phyloP scores from a whole-genome alignment of 1,140 invertebrate species.

The Conus ventricosus region DNA sequence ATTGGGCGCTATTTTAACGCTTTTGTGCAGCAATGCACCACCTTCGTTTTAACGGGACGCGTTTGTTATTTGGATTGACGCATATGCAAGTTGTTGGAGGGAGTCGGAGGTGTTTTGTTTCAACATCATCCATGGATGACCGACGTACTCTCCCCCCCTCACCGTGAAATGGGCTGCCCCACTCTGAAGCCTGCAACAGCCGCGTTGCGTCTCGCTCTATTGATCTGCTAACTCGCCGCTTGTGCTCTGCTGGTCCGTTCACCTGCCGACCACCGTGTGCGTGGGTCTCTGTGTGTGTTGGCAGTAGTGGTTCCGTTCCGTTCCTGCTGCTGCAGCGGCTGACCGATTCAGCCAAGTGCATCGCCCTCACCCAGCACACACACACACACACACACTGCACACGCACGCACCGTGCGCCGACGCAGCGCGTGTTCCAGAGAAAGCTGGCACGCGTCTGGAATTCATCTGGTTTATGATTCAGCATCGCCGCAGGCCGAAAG shows the following conservation, averaged over 20 bases:
- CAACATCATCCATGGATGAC: neutral
- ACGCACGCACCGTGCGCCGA: no score
- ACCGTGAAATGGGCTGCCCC: neutral
- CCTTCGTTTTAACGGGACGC: no score
- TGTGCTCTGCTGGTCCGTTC: neutral
- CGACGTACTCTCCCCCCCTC: neutral
- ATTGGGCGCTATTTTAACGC: no score
- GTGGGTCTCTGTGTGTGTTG: neutral
- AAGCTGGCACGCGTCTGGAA: neutral
- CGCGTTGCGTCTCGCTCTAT: neutral
- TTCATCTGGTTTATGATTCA: neutral
- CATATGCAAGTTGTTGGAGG: no score
- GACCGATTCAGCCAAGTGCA: neutral
- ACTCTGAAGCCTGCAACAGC: neutral
- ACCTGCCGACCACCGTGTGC: neutral
- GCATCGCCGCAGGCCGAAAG: neutral
- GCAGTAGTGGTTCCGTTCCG: neutral
- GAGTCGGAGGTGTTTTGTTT: neutral
- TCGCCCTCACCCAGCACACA: no score
- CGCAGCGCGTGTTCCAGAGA: neutral
- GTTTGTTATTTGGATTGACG: no score
- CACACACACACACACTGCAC: neutral
- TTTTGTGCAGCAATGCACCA: no score
- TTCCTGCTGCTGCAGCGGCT: neutral
- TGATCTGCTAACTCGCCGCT: neutral